Evolutionary conservation across 2,113 vertebrate genomes (phyloP), one percentile per base, ranked within the genome.

Genomic region (Ailurus styani): DNA sequence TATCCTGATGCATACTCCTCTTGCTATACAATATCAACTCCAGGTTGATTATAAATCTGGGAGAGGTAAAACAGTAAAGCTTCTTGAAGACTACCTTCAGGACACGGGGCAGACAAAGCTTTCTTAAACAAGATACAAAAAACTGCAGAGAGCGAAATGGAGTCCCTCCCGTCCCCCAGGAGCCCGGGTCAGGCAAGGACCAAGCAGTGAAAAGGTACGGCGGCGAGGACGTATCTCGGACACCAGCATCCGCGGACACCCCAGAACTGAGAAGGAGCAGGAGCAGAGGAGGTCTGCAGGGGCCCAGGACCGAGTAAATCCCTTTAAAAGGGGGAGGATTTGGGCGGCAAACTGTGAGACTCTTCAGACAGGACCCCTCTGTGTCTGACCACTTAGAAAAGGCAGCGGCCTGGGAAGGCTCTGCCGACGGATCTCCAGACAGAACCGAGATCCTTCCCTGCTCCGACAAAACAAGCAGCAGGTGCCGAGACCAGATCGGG

Each of bases 171-270:
- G 34, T n/a, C 66, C 13, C 29, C 14, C 62, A 66, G 62, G 31
- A 66, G 31, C 31, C 62, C 1, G 14, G 34, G 62, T 31, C 34
- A 20, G n/a, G 64, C 3, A 20, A 68, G n/a, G 34, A 68, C 66
- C 29, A 20, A 68, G 66, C 66, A 68, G 7, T 68, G 9, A 68
- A 68, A 68, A 20, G 66, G 66, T 37, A 8, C 0, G 18, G 34
- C 17, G 20, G 3, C 7, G 20, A 20, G 0, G 17, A 20, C 17
- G 2, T 68, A 68, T 68, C 3, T 0, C 0, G 17, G 34, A 34
- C 34, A 1, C 8, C 66, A 68, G 34, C 64, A n/a, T 68, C 17
- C 34, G 64, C 3, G 31, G 31, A 9, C 7, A n/a, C 34, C 34
- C 3, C 34, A 68, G 64, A 68, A n/a, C 34, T n/a, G 17, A 31